These are phyloP conservation scores for Diploscapter pachys DNA, from an alignment of 1,140 invertebrate genomes.

Conservation along the genomic window DNA sequence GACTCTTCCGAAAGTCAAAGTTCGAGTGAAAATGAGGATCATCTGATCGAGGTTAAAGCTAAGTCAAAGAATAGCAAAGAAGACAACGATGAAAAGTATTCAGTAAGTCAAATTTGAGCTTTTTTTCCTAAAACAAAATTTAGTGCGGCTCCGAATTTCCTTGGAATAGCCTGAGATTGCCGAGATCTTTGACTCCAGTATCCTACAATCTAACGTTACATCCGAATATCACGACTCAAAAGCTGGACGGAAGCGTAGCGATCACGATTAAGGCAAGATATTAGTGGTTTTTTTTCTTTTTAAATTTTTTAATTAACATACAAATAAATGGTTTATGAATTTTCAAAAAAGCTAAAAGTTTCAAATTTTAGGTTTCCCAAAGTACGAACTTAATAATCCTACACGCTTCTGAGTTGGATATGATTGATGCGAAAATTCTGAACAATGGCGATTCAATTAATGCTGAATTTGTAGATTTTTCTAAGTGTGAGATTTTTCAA, in stretches of 20 bases:
- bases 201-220: constrained; percentile 85
- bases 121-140: no score
- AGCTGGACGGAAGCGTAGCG: constrained; percentile 69
- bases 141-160: constrained; percentile 61
- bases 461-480: constrained; percentile 25
- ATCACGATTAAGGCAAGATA: constrained; percentile 64
- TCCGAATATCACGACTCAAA: constrained; percentile 83
- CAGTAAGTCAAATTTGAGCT: background rate
- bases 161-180: constrained; percentile 81
- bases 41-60: no score
- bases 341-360: constrained; percentile 78
- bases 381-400: constrained; percentile 9
- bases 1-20: no score
- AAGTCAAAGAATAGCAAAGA: background rate
- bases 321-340: background rate
- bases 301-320: background rate
- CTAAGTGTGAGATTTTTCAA: no score
- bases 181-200: constrained; percentile 73
- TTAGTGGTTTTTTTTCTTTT: no score
- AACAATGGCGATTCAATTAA: constrained; percentile 34
- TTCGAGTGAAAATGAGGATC: no score
- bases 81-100: constrained; percentile 9
- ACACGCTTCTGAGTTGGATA: constrained; percentile 22
- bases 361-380: constrained; percentile 71
- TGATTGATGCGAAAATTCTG: constrained; percentile 39